Base-by-base conservation (phyloP, 2,797 vertebrate genomes). In the Rhynchonycteris naso region DNA sequence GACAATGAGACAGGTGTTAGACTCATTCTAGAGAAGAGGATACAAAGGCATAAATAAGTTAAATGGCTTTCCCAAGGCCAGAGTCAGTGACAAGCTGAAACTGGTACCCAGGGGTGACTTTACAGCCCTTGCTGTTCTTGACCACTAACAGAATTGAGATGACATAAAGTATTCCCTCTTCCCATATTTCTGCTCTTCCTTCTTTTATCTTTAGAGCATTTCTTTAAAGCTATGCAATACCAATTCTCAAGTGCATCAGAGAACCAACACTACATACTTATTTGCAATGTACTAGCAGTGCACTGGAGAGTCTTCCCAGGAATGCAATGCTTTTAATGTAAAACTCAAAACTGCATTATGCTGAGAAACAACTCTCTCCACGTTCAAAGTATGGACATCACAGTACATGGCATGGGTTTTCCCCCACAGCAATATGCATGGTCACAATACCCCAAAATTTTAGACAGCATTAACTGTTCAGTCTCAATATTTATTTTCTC, bases 201-300 rank as follows among this genome's bases (percentile, higher is more conserved):
- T 89, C 75, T 81, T 93, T 90, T 74, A 86, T 94, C 87, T 92
- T 88, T 87, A 81, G 94, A 91, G 83, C 33, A 80, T 74, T 80
- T 84, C 72, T 85, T 92, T 56, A 86, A 72, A 95, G 59, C 65
- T 72, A 56, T 47, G 21, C 35, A 84, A 63, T 79, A 81, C 65
- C 69, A 90, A 47, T 83, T 90, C 61, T 76, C 88, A 94, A 56
- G 85, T 90, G 90, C 78, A 75, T 88, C 88, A 90, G 63, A 95
- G 87, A 93, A 82, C 33, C 26, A 54, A 43, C 14, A 47, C 33
- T 54, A 56, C 35, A n/a, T 26, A 76, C 22, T 76, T 83, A 71
- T 65, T 56, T 75, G 61, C 66, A 91, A 15, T 68, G 35, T 38
- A 59, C 33, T 71, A n/a, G 88, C 78, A 94, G 71, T 16, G 33